A percentile compares a stretch with the other conserved stretches of the same genome.
phyloP scores from a whole-genome alignment of 2,113 vertebrate genomes.

The Mionectes macconnelli region DNA sequence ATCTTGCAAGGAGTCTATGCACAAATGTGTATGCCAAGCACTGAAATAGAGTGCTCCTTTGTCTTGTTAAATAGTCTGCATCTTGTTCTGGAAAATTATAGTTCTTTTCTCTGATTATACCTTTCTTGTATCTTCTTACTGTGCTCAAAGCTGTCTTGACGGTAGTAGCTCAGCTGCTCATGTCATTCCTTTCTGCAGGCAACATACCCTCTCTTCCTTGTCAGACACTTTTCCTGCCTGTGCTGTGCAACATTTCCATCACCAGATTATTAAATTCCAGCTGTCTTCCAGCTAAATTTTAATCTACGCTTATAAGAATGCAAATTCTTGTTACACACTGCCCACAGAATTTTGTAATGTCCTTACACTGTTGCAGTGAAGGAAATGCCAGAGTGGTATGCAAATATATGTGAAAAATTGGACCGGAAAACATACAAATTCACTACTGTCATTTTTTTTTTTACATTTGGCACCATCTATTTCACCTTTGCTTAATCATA shows the following conservation, averaged over 20 bases:
- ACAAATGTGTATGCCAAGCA: accelerated
- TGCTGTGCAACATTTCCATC: not conserved
- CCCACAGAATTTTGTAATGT: not conserved
- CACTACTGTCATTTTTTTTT: not conserved
- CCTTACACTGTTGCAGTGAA: not conserved
- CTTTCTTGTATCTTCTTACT: slow-evolving; percentile 38
- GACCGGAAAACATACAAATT: not conserved
- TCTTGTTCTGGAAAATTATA: slow-evolving; percentile 51
- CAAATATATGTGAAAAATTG: not conserved
- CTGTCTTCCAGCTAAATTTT: not conserved
- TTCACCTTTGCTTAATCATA: not conserved
- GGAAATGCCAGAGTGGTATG: not conserved
- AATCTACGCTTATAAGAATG: not conserved
- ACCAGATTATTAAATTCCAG: not conserved
- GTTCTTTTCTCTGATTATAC: slow-evolving; percentile 53
- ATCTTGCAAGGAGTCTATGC: not conserved
- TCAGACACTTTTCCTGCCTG: not conserved
- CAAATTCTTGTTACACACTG: not conserved
- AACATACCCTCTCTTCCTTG: slow-evolving; percentile 13
- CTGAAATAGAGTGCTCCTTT: not conserved
- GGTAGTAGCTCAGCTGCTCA: not conserved
- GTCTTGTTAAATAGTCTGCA: slow-evolving; percentile 3
- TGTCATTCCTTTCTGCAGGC: slow-evolving; percentile 2
- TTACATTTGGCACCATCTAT: not conserved
- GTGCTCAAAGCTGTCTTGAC: slow-evolving; percentile 16